Evolutionary conservation across 2,888 invertebrate genomes (phyloP).

Genomic region (Drosophila kambysellisi): DNA sequence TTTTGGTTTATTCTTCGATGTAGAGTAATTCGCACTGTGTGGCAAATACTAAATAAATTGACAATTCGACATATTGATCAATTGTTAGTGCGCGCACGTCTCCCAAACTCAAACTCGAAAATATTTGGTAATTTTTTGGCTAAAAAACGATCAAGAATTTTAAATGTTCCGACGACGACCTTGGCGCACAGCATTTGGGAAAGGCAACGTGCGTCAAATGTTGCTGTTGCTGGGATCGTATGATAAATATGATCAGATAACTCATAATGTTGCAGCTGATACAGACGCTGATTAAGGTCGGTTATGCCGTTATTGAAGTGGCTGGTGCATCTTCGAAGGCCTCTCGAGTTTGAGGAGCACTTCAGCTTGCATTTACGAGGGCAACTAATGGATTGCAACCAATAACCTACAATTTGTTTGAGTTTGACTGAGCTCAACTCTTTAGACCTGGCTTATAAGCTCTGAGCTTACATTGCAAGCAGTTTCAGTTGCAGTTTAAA

Average conservation of each 20-base stretch:
- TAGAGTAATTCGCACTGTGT: slow-evolving; percentile 7
- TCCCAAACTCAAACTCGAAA: slow-evolving; percentile 43
- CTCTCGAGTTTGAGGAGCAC: slow-evolving; percentile 11
- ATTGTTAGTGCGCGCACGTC: slow-evolving; percentile 72
- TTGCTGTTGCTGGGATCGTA: slow-evolving; percentile 27
- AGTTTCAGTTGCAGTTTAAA: not conserved
- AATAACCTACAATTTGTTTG: slow-evolving; percentile 5
- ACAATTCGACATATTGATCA: slow-evolving; percentile 76
- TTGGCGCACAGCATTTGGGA: slow-evolving; percentile 37
- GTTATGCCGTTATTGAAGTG: slow-evolving; percentile 11
- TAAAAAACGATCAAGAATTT: slow-evolving; percentile 50
- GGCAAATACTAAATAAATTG: slow-evolving; percentile 48
- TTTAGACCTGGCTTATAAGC: not conserved
- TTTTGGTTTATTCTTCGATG: slow-evolving; percentile 1
- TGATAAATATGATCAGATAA: slow-evolving; percentile 18
- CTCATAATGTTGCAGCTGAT: slow-evolving; percentile 26
- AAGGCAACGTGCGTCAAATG: slow-evolving; percentile 43
- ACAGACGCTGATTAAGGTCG: slow-evolving; percentile 4
- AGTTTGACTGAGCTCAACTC: slow-evolving; percentile 2
- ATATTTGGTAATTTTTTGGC: slow-evolving; percentile 42
- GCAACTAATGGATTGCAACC: slow-evolving; percentile 11
- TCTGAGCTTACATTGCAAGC: not conserved
- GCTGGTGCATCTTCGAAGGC: slow-evolving; percentile 37
- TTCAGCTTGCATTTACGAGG: slow-evolving; percentile 3
- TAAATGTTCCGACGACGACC: slow-evolving; percentile 53